Evolutionary conservation across 64 coral and sea anemone genomes (phyloP).

Genomic region (Acropora tenuis): DNA sequence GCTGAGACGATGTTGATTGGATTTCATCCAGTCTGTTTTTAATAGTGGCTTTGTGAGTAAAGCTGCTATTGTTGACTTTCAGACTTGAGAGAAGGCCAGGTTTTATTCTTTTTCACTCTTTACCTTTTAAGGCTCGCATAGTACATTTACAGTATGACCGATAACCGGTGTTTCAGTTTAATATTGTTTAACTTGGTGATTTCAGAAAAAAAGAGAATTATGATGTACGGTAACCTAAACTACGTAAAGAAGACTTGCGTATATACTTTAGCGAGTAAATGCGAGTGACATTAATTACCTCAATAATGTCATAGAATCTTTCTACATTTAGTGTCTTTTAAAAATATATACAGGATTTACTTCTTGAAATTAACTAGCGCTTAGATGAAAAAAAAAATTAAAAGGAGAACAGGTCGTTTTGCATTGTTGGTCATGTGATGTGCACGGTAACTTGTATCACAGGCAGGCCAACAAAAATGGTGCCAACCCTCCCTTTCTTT

Average conservation of each 20-base stretch:
- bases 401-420: background rate
- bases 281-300: background rate
- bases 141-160: background rate
- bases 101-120: background rate
- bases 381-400: background rate
- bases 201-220: too few relatives aligned
- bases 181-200: background rate
- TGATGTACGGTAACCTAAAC: background rate
- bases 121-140: background rate
- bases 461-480: too few relatives aligned
- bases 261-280: background rate
- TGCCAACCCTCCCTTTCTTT: too few relatives aligned
- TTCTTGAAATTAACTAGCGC: background rate
- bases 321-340: background rate
- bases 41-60: background rate
- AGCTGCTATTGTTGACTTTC: background rate
- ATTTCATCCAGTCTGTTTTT: background rate
- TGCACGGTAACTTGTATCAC: too few relatives aligned
- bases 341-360: background rate
- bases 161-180: background rate
- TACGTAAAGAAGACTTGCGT: too few relatives aligned
- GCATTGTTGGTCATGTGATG: background rate
- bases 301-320: background rate
- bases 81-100: background rate
- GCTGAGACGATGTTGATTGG: background rate